Evolutionary conservation across 1,140 invertebrate species (phyloP), one percentile per base, ranked within the genome.

Genomic region (Caenorhabditis elegans): DNA sequence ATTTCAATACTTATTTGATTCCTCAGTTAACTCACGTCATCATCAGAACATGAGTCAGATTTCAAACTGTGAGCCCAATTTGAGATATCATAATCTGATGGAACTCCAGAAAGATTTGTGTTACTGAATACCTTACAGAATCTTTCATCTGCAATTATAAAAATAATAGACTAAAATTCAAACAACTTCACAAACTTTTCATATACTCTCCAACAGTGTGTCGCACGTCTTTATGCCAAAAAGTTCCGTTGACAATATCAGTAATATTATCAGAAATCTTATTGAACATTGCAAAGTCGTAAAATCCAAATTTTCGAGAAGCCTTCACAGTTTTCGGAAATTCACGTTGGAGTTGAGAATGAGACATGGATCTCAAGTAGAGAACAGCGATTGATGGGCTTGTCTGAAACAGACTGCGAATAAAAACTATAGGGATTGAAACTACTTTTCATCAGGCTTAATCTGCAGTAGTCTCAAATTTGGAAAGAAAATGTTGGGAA

Each of bases 61-160:
- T 70, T 70, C 34, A 70, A 22, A 24, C 60, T 70, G 2, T 70
- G 34, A 22, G 26, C 60, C n/a, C 26, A 70, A 22, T 70, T 70
- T 2, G 60, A 70, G 11, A 70, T 3, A 70, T 70, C 60, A 13
- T 70, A 70, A 43, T 70, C 60, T 6, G 60, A 70, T 43, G 34
- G 60, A 22, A 70, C 43, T 24, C 60, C 60, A 11, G 60, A 39
- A 10, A 70, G 60, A 39, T 70, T 70, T 1, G 31, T 70, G 34
- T 70, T 70, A 70, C 60, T 70, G 60, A 70, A 70, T 10, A 70
- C 34, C 43, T 70, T 70, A 22, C 60, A 70, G n/a, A 39, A 70
- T 70, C 60, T 13, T 43, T 70, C 60, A 39, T 70, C 60, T 70
- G 34, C 4, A 60, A 70, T 39, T 22, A 2, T 11, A 2, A 36